Evolutionary conservation across 2,888 invertebrate genomes (phyloP).

Genomic region (Pachliopta kotzebuea): DNA sequence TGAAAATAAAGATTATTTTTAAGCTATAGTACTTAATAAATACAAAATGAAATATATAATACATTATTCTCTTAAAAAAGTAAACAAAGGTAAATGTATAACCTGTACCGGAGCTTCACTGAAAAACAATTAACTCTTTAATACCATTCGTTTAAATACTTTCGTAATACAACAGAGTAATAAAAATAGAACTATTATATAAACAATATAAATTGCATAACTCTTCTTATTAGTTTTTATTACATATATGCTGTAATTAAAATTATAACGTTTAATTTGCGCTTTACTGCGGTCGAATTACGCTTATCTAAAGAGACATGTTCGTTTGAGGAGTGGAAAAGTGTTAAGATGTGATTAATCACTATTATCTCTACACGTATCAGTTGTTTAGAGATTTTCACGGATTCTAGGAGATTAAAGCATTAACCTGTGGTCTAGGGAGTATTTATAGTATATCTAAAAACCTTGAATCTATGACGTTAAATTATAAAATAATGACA

Average conservation of each 20-base stretch:
- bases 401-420: conserved; percentile 64
- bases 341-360: conserved; percentile 62
- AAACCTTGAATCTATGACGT: conserved; percentile 44
- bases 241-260: conserved; percentile 10
- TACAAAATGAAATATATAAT: neutral
- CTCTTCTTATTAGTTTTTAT: conserved; percentile 12
- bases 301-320: conserved; percentile 19
- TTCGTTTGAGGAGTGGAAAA: conserved; percentile 41
- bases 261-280: conserved; percentile 18
- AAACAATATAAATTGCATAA: conserved; percentile 11
- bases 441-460: conserved; percentile 44
- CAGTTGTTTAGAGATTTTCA: conserved; percentile 63
- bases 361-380: conserved; percentile 61
- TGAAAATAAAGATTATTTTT: too few relatives aligned
- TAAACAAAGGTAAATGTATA: neutral
- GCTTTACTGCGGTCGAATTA: conserved; percentile 25
- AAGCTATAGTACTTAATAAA: neutral
- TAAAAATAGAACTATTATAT: conserved; percentile 11
- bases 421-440: conserved; percentile 44
- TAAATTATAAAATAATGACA: neutral
- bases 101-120: neutral
- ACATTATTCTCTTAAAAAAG: neutral
- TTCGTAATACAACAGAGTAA: neutral
- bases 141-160: neutral
- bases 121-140: neutral